phyloP scores from a whole-genome alignment of 1,140 invertebrate genomes.

The Acyrthosiphon pisum region DNA sequence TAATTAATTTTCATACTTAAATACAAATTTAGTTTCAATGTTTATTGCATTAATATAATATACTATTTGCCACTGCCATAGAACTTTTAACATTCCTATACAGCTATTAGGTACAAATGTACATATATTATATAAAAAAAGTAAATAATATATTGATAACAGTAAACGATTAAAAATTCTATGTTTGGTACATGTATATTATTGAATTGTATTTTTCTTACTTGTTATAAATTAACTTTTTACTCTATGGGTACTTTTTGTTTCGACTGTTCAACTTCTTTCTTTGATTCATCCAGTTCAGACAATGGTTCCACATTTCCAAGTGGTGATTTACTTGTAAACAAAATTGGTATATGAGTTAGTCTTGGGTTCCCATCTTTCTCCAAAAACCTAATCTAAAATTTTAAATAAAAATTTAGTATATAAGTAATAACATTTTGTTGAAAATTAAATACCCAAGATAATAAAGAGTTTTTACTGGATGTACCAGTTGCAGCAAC shows the following conservation, averaged over 20 bases:
- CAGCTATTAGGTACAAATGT: neutral
- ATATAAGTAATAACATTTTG: neutral
- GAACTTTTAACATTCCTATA: neutral
- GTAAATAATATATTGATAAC: too few species aligned
- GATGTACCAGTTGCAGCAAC: slow-evolving; percentile 90
- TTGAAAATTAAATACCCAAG: slow-evolving; percentile 75
- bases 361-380: slow-evolving; percentile 77
- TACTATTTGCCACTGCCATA: neutral
- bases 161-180: neutral
- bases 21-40: neutral
- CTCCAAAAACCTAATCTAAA: slow-evolving; percentile 74
- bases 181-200: neutral
- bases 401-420: neutral
- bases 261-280: slow-evolving; percentile 5
- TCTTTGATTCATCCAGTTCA: slow-evolving; percentile 34
- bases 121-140: neutral
- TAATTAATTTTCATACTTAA: neutral
- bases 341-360: slow-evolving; percentile 60
- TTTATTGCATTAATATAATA: slow-evolving; percentile 2
- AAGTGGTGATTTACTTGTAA: slow-evolving; percentile 58
- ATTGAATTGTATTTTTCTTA: neutral
- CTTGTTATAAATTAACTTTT: neutral
- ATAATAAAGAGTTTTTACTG: slow-evolving; percentile 85
- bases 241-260: slow-evolving; percentile 10
- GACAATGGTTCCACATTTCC: slow-evolving; percentile 55